Conservation (phyloP, 2,113 vertebrate species). For the Myodes glareolus region DNA sequence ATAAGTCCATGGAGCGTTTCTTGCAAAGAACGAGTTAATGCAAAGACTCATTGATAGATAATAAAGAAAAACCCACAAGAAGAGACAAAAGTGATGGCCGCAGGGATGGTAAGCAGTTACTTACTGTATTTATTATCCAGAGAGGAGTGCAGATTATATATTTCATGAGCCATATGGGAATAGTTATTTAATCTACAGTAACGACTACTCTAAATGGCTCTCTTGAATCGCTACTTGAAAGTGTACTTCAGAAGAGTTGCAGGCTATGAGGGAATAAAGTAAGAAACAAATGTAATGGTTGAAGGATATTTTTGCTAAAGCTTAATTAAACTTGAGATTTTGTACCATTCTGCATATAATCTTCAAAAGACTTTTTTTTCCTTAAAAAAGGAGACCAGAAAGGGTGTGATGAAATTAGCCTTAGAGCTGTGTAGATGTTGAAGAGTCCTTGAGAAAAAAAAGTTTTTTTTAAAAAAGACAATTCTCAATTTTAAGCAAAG, state of each 20-base stretch:
- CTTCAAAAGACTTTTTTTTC: conserved; percentile 69
- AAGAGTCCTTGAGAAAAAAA: conserved; percentile 57
- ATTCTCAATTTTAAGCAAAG: conserved; percentile 76
- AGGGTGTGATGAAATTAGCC: conserved; percentile 71
- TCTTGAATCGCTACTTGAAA: conserved; percentile 78
- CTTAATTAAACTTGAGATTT: conserved; percentile 83
- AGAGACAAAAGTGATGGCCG: conserved; percentile 63
- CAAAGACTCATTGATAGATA: conserved; percentile 49
- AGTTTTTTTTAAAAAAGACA: background rate
- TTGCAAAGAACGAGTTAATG: conserved; percentile 58
- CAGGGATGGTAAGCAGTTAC: conserved; percentile 68
- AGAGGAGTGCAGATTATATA: conserved; percentile 77
- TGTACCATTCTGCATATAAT: conserved; percentile 66
- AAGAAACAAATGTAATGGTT: conserved; percentile 79
- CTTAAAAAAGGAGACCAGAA: conserved; percentile 57
- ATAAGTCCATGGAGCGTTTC: background rate
- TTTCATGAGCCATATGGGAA: conserved; percentile 82
- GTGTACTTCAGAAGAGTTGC: conserved; percentile 78
- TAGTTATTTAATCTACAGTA: conserved; percentile 82
- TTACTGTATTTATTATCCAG: conserved; percentile 81
- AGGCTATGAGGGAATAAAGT: conserved; percentile 80
- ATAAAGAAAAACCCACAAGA: conserved; percentile 61
- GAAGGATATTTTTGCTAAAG: conserved; percentile 80
- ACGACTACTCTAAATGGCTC: conserved; percentile 74
- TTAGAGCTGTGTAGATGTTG: conserved; percentile 73